Evolutionary conservation across 92 coral and sea anemone species (phyloP).

Genomic region (Actinostola sp.): DNA sequence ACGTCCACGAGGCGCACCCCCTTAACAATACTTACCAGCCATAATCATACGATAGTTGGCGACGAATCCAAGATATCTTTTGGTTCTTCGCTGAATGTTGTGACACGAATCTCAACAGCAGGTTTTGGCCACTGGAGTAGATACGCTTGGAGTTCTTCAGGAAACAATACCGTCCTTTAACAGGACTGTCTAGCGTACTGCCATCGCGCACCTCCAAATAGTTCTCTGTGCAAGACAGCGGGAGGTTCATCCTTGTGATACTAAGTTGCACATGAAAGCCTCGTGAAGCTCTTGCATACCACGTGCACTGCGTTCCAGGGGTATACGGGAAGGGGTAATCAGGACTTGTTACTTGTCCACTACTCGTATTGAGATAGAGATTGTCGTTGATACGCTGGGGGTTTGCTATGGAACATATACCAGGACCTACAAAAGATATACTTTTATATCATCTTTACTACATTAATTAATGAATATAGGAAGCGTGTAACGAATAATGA

Average conservation of each 20-base stretch:
- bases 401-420: slow-evolving; percentile 15
- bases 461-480: background rate
- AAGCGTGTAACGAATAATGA: background rate
- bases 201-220: slow-evolving; percentile 48
- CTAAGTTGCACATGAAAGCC: slow-evolving; percentile 39
- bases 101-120: slow-evolving; percentile 19
- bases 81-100: background rate
- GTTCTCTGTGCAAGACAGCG: slow-evolving; percentile 10
- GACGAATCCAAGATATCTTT: slow-evolving; percentile 18
- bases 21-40: slow-evolving; percentile 11
- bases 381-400: slow-evolving; percentile 1
- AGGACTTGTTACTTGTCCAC: slow-evolving; percentile 36
- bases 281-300: slow-evolving; percentile 33
- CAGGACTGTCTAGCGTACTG: background rate
- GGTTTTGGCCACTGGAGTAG: slow-evolving; percentile 30
- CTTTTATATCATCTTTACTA: background rate
- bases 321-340: slow-evolving; percentile 17
- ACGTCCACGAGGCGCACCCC: no score
- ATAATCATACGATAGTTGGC: slow-evolving; percentile 36
- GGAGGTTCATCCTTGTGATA: slow-evolving; percentile 9
- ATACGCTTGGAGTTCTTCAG: background rate
- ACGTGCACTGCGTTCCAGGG: slow-evolving; percentile 39
- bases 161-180: slow-evolving; percentile 16
- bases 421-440: slow-evolving; percentile 21
- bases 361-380: slow-evolving; percentile 10